Percentiles rank a stretch among this genome's conserved stretches.
These are phyloP conservation scores for Schizotus pectinicornis DNA, from an alignment of 2,888 invertebrate species.

Conservation along the genomic window DNA sequence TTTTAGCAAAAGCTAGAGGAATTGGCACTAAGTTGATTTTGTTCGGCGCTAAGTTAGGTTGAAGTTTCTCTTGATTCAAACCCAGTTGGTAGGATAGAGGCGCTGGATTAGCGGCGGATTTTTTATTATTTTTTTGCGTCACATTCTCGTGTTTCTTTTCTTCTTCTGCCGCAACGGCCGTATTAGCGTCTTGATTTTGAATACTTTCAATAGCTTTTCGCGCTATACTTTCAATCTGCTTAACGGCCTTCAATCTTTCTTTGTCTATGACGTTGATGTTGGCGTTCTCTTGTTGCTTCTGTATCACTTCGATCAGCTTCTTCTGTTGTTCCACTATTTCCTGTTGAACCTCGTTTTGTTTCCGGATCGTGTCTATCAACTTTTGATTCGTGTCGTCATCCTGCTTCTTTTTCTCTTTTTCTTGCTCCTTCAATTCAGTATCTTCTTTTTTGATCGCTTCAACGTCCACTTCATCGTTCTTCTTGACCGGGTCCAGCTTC, in stretches of 20 bases:
- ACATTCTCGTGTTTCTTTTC: slow-evolving; percentile 1
- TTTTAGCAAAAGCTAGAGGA: slow-evolving; percentile 21
- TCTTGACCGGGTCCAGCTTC: slow-evolving; percentile 3
- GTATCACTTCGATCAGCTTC: slow-evolving; percentile 40
- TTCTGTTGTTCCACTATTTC: slow-evolving; percentile 73
- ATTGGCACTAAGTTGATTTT: slow-evolving; percentile 14
- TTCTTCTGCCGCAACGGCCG: neutral
- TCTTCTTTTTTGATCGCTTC: slow-evolving; percentile 59
- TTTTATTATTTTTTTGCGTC: neutral
- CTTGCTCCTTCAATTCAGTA: slow-evolving; percentile 55
- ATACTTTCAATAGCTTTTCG: slow-evolving; percentile 53
- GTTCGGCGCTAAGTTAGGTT: neutral
- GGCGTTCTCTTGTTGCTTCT: slow-evolving; percentile 40
- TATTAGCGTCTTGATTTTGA: neutral
- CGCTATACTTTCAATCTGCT: slow-evolving; percentile 53
- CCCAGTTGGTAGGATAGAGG: slow-evolving; percentile 32
- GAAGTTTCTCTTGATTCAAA: slow-evolving; percentile 7
- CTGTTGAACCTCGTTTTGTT: slow-evolving; percentile 72
- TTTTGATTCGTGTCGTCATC: slow-evolving; percentile 54
- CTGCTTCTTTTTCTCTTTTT: slow-evolving; percentile 44
- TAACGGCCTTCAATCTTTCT: slow-evolving; percentile 51
- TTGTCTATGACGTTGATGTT: slow-evolving; percentile 37
- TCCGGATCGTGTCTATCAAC: slow-evolving; percentile 69
- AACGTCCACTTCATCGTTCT: slow-evolving; percentile 58
- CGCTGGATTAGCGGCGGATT: slow-evolving; percentile 11